A percentile compares a stretch with the other conserved stretches of the same genome.
phyloP scores from a whole-genome alignment of 92 coral and sea anemone genomes.

The Phenganax stokvisi region DNA sequence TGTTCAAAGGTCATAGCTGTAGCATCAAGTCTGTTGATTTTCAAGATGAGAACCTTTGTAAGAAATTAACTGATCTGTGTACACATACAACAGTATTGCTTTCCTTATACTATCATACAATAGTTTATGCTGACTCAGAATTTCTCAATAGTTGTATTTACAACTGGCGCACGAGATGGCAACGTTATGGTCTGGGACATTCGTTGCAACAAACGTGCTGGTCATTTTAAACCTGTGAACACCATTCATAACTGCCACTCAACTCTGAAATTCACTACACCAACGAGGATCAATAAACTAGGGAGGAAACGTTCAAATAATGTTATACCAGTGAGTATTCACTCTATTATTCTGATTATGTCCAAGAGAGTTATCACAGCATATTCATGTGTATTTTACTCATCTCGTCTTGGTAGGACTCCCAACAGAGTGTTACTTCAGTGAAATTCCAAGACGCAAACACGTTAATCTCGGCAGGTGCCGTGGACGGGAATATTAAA shows the following conservation, averaged over 20 bases:
- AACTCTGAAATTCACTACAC: constrained; percentile 47
- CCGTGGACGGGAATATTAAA: constrained; percentile 94
- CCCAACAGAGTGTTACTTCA: constrained; percentile 89
- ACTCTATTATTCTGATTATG: neutral
- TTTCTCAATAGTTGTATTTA: constrained; percentile 61
- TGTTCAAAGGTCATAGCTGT: constrained; percentile 89
- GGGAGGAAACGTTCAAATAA: constrained; percentile 48
- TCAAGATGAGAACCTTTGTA: constrained; percentile 67
- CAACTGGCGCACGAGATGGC: constrained; percentile 93
- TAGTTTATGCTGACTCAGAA: neutral
- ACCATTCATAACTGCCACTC: constrained; percentile 70
- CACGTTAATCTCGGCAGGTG: constrained; percentile 82
- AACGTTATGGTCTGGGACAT: constrained; percentile 95
- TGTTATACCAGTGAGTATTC: constrained; percentile 45
- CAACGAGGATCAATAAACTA: constrained; percentile 54
- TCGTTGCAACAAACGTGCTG: constrained; percentile 84
- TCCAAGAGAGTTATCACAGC: neutral
- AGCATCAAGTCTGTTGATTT: constrained; percentile 93
- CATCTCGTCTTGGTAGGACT: constrained; percentile 47
- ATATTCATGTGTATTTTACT: neutral
- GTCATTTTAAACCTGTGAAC: constrained; percentile 72
- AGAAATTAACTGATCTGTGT: constrained; percentile 33
- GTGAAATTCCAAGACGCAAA: constrained; percentile 78
- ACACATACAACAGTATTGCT: neutral
- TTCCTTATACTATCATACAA: neutral